These are phyloP conservation scores for Rousettus madagascariensis DNA, from an alignment of 2,797 vertebrate species.

Conservation along the genomic window DNA sequence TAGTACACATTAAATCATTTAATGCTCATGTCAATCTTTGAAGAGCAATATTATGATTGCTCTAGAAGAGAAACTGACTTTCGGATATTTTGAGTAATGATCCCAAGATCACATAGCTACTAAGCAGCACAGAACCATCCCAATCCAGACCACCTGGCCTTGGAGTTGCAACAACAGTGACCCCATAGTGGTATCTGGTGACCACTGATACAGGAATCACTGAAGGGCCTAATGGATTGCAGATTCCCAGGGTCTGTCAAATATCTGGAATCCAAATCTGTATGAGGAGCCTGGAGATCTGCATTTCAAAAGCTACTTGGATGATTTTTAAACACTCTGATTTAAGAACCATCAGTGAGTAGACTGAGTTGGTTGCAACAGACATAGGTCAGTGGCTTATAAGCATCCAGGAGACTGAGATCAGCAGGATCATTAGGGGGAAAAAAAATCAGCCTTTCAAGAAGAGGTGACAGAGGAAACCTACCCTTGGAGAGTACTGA, in stretches of 20 bases:
- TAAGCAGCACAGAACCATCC: neutral
- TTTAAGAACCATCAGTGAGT: neutral
- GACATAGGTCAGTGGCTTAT: neutral
- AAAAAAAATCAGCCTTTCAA: neutral
- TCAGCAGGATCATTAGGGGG: neutral
- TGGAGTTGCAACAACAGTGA: neutral
- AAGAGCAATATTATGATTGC: neutral
- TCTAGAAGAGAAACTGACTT: neutral
- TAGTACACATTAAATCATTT: neutral
- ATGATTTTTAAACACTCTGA: neutral
- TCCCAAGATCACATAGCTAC: neutral
- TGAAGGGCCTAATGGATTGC: fast-evolving
- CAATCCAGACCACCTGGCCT: neutral
- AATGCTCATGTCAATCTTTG: neutral
- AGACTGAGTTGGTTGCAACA: neutral
- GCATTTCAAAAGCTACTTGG: neutral
- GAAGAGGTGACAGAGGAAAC: neutral
- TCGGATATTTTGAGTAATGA: neutral
- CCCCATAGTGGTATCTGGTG: neutral
- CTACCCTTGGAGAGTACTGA: neutral
- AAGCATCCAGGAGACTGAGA: neutral
- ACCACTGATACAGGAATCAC: neutral
- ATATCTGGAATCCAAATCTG: neutral
- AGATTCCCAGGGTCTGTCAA: neutral
- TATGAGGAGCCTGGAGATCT: neutral